Conservation (phyloP, 2,113 vertebrate species). For the Miniopterus natalensis region DNA sequence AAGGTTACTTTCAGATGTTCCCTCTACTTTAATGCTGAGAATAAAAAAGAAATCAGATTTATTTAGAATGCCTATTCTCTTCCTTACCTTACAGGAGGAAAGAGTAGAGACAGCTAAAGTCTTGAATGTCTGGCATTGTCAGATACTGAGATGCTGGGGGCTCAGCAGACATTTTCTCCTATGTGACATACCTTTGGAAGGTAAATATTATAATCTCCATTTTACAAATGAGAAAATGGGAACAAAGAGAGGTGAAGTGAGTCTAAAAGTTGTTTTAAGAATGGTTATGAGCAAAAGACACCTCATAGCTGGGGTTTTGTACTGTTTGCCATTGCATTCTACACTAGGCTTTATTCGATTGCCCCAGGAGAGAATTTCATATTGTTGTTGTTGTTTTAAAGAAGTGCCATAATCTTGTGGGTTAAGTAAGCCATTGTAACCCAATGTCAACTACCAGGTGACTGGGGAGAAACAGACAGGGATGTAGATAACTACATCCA, state of each 20-base stretch:
- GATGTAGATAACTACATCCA: background rate
- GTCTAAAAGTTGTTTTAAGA: constrained; percentile 33
- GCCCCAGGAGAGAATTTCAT: background rate
- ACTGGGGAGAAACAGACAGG: background rate
- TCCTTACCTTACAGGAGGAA: background rate
- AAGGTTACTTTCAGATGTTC: constrained; percentile 11
- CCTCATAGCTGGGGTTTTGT: background rate
- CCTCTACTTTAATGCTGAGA: constrained; percentile 6
- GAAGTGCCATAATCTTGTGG: background rate
- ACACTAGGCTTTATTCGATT: background rate
- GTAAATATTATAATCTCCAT: background rate
- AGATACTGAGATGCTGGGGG: background rate
- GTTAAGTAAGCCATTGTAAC: background rate
- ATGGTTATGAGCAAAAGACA: constrained; percentile 2
- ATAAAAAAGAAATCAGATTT: background rate
- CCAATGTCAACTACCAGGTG: background rate
- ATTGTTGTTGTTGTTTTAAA: background rate
- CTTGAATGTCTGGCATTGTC: background rate
- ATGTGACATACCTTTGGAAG: background rate
- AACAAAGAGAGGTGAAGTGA: background rate
- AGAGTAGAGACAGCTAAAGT: background rate
- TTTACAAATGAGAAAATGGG: constrained; percentile 33
- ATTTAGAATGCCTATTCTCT: background rate
- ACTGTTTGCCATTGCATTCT: background rate
- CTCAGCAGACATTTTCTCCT: background rate